Conservation (phyloP, 2,888 invertebrate species). For the Cylindroiulus punctatus region DNA sequence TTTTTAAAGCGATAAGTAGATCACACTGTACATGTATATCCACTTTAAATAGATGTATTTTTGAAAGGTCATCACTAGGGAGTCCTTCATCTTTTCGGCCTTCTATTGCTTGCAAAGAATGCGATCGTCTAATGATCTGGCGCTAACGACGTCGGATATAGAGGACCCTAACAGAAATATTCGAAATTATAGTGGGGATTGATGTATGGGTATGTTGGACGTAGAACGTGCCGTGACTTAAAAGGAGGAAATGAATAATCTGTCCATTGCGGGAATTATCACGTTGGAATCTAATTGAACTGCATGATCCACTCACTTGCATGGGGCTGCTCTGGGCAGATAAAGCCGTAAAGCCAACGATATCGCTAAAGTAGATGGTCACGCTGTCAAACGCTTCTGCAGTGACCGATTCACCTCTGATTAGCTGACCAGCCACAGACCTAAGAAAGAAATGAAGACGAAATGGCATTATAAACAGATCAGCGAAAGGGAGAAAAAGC, state of each 20-base stretch:
- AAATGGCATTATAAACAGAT: slow-evolving; percentile 12
- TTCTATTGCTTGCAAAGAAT: background rate
- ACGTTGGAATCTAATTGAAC: slow-evolving; percentile 35
- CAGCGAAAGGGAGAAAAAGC: background rate
- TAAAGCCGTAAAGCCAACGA: slow-evolving; percentile 83
- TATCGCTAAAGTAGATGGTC: slow-evolving; percentile 85
- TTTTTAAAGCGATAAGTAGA: too few relatives aligned
- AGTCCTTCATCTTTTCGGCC: background rate
- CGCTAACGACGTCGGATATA: background rate
- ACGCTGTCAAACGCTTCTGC: slow-evolving; percentile 85
- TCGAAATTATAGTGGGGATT: background rate
- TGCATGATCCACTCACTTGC: slow-evolving; percentile 68
- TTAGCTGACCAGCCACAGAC: slow-evolving; percentile 81
- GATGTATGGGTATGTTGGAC: background rate
- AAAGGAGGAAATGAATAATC: slow-evolving; percentile 26
- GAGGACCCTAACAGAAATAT: background rate
- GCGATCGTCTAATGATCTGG: background rate
- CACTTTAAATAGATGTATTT: too few relatives aligned
- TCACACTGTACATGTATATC: too few relatives aligned
- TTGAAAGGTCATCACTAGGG: background rate
- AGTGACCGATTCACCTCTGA: slow-evolving; percentile 80
- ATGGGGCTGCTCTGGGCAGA: slow-evolving; percentile 82
- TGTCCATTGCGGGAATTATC: background rate
- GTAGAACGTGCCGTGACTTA: background rate
- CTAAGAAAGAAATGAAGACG: slow-evolving; percentile 66